phyloP scores from a whole-genome alignment of 2,113 vertebrate genomes.

The Trochalopteron elliotii region DNA sequence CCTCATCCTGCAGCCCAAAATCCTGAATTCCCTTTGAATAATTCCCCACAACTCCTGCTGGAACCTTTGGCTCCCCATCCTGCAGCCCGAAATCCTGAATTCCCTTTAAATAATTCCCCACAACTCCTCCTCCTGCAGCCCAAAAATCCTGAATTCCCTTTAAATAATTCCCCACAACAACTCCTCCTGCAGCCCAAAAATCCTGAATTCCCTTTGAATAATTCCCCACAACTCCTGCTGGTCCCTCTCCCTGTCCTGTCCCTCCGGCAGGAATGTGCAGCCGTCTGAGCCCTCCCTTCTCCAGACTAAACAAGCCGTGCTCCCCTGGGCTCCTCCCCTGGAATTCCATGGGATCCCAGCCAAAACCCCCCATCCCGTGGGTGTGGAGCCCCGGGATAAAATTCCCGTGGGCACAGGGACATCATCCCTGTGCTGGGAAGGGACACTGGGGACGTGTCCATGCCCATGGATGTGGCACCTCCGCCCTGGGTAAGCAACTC shows the following conservation, averaged over 20 bases:
- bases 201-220: background rate
- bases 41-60: too few species aligned
- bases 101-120: too few species aligned
- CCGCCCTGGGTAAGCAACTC: background rate
- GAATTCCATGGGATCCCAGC: background rate
- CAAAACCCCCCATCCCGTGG: accelerated
- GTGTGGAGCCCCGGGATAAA: accelerated
- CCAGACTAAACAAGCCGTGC: conserved; percentile 25
- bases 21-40: too few species aligned
- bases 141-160: too few species aligned
- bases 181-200: too few species aligned
- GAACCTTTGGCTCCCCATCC: too few species aligned
- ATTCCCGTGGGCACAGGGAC: accelerated
- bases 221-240: accelerated
- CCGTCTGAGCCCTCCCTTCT: background rate
- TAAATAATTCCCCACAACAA: too few species aligned
- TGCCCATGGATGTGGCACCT: accelerated
- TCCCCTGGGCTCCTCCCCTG: background rate
- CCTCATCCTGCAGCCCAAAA: too few species aligned
- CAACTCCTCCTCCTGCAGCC: too few species aligned
- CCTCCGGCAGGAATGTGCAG: background rate
- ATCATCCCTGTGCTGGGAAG: accelerated
- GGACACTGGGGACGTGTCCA: accelerated
- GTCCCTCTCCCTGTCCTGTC: background rate
- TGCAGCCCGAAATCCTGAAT: too few species aligned